Conservation (phyloP, 2,797 vertebrate species). For the Glyptemys insculpta region DNA sequence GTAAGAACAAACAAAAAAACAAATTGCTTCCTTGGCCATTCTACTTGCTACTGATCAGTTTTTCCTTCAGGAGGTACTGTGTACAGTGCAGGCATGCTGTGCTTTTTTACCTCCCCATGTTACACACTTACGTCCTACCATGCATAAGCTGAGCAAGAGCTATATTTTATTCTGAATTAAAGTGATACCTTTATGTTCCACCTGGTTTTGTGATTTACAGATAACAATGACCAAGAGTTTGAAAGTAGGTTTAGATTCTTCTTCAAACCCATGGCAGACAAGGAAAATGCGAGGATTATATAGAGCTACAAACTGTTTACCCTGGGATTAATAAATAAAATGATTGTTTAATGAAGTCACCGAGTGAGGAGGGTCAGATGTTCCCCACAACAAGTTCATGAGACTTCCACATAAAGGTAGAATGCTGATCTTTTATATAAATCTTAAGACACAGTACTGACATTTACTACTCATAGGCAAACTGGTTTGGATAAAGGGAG, state of each 20-base stretch:
- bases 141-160: background rate
- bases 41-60: background rate
- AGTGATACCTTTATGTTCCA: background rate
- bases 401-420: conserved; percentile 31
- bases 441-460: background rate
- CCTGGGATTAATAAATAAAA: conserved; percentile 12
- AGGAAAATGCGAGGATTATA: background rate
- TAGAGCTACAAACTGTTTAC: conserved; percentile 10
- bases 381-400: background rate
- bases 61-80: background rate
- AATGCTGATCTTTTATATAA: conserved; percentile 6
- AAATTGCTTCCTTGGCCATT: background rate
- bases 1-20: background rate
- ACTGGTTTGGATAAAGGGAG: background rate
- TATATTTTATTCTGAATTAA: background rate
- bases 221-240: background rate
- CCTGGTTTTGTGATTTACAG: background rate
- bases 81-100: background rate
- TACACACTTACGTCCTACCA: background rate
- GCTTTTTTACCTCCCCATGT: background rate
- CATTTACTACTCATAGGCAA: background rate
- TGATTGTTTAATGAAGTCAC: background rate
- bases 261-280: background rate
- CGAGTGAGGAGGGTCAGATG: background rate
- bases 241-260: background rate